A percentile compares a stretch with the other conserved stretches of the same genome.
phyloP scores from a whole-genome alignment of 2,113 vertebrate genomes.

The Chaetodon trifascialis region DNA sequence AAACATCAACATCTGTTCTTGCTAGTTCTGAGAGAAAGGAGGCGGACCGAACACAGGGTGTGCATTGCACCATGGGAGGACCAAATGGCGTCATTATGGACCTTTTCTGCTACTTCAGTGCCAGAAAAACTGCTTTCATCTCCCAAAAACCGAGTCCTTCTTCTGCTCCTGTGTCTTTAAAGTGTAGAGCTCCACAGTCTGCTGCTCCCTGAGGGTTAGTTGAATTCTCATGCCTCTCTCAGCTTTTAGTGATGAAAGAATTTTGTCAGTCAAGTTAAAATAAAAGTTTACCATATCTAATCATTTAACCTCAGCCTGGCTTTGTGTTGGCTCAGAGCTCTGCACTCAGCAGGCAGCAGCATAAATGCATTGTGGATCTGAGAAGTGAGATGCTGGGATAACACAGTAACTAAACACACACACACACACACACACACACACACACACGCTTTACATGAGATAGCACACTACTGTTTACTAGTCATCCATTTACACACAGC shows the following conservation, averaged over 20 bases:
- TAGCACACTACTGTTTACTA: background rate
- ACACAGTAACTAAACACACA: background rate
- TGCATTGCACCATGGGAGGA: slow-evolving; percentile 62
- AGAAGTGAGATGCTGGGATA: slow-evolving; percentile 7
- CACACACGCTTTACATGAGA: background rate
- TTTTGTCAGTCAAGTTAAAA: background rate
- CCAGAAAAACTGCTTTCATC: slow-evolving; percentile 56
- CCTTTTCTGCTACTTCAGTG: slow-evolving; percentile 31
- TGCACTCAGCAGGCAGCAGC: background rate
- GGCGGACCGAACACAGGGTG: slow-evolving; percentile 36
- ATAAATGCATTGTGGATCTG: slow-evolving; percentile 36
- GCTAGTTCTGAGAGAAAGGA: slow-evolving; percentile 43
- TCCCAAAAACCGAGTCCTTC: slow-evolving; percentile 16
- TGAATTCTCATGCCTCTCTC: background rate
- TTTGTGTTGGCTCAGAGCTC: slow-evolving; percentile 20
- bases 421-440: background rate
- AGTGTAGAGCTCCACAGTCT: background rate
- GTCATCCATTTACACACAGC: background rate
- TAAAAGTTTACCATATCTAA: slow-evolving; percentile 16
- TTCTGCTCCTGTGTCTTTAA: slow-evolving; percentile 24
- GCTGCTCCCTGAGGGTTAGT: background rate
- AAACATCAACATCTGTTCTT: slow-evolving; percentile 70
- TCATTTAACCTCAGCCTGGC: slow-evolving; percentile 8
- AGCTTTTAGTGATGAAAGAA: slow-evolving; percentile 18
- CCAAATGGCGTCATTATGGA: slow-evolving; percentile 63